Conservation (phyloP, 2,888 invertebrate species). For the Torymus aiolomorphi region DNA sequence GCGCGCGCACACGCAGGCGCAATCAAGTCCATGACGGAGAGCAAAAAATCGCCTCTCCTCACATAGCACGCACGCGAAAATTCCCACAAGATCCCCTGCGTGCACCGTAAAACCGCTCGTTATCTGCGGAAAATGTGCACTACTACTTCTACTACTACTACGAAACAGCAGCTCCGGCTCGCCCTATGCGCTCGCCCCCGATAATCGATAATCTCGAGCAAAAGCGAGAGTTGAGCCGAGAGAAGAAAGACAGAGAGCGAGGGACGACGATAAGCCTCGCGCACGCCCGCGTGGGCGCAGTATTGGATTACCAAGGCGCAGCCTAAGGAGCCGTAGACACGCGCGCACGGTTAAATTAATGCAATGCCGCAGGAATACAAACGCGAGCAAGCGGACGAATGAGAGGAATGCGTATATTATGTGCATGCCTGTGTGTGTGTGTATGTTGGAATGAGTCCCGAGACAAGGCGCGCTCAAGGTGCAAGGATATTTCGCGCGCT, state of each 20-base stretch:
- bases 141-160: neutral
- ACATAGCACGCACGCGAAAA: too few species aligned
- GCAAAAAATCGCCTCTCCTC: too few species aligned
- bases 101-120: too few species aligned
- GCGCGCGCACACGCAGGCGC: too few species aligned
- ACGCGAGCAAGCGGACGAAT: too few species aligned
- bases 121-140: too few species aligned
- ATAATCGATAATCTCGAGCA: slow-evolving; percentile 35
- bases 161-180: neutral
- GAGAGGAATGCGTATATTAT: neutral
- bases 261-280: slow-evolving; percentile 11
- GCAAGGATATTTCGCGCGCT: slow-evolving; percentile 27
- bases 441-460: slow-evolving; percentile 1
- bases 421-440: too few species aligned
- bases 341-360: neutral
- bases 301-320: slow-evolving; percentile 21
- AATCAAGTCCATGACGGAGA: too few species aligned
- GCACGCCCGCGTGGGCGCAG: slow-evolving; percentile 11
- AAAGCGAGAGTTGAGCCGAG: too few species aligned
- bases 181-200: neutral
- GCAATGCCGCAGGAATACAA: neutral
- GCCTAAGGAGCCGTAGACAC: neutral
- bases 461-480: slow-evolving; percentile 17
- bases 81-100: too few species aligned
- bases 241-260: neutral